phyloP scores from a whole-genome alignment of 1,140 invertebrate species.

The Apis cerana region DNA sequence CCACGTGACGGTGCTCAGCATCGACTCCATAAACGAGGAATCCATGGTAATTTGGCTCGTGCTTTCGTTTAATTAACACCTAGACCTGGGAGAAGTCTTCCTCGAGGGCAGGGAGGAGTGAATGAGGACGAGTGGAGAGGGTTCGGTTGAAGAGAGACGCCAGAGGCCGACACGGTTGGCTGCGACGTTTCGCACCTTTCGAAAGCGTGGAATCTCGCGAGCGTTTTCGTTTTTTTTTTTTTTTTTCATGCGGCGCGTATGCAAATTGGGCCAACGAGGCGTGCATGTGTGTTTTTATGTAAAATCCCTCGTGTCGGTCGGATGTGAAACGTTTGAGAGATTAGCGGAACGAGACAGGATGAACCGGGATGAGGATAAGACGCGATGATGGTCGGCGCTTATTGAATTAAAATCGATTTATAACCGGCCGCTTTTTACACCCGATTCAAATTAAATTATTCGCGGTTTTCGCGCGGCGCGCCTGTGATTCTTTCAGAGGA shows the following conservation, averaged over 20 bases:
- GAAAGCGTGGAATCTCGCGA: background rate
- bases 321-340: background rate
- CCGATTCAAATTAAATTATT: too few relatives aligned
- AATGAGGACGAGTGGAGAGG: background rate
- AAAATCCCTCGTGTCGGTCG: background rate
- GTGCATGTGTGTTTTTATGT: background rate
- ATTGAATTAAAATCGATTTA: background rate
- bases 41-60: conserved; percentile 88
- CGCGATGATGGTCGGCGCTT: background rate
- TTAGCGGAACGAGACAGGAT: background rate
- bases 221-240: too few relatives aligned
- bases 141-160: background rate
- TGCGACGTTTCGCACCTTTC: background rate
- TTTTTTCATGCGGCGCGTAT: background rate
- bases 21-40: conserved; percentile 95
- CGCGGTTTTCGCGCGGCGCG: too few relatives aligned
- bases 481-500: too few relatives aligned
- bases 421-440: too few relatives aligned
- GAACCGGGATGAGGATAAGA: background rate
- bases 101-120: background rate
- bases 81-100: background rate
- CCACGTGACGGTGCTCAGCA: conserved; percentile 92
- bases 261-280: conserved; percentile 10
- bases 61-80: conserved; percentile 18
- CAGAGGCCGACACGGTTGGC: background rate